These are phyloP conservation scores for Centrocercus urophasianus DNA, from an alignment of 2,113 vertebrate genomes.

Conservation along the genomic window DNA sequence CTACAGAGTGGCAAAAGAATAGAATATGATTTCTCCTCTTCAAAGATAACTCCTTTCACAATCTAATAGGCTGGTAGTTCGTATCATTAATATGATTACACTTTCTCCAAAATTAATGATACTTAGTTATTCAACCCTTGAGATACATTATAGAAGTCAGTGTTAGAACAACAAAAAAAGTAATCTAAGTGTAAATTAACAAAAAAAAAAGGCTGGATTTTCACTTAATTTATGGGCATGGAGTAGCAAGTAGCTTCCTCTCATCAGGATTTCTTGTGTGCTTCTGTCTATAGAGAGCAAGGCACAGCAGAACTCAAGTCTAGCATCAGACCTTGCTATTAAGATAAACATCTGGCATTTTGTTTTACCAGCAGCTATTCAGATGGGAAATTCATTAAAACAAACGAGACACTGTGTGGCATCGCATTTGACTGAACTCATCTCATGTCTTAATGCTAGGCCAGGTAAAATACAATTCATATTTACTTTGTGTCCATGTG, in stretches of 20 bases:
- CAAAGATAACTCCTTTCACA: background rate
- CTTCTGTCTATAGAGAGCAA: background rate
- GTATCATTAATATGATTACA: background rate
- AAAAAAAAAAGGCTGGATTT: background rate
- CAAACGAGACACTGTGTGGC: background rate
- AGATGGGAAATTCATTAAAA: background rate
- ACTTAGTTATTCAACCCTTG: no score
- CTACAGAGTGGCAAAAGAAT: background rate
- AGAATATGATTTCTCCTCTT: background rate
- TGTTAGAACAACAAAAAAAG: background rate
- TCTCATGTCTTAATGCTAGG: background rate
- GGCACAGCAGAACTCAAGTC: background rate
- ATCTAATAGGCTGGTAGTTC: background rate
- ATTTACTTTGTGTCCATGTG: background rate
- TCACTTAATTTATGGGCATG: background rate
- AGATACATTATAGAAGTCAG: no score
- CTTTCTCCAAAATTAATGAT: background rate
- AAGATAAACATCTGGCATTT: background rate
- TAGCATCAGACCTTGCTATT: background rate
- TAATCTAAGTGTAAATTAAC: background rate
- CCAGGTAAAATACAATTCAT: background rate
- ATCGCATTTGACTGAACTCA: background rate
- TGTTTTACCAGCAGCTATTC: background rate
- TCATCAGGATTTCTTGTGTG: background rate
- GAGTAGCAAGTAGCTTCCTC: background rate